A percentile compares a stretch with the other conserved stretches of the same genome.
phyloP scores from a whole-genome alignment of 2,797 vertebrate genomes.

The Poliocrania exsul region DNA sequence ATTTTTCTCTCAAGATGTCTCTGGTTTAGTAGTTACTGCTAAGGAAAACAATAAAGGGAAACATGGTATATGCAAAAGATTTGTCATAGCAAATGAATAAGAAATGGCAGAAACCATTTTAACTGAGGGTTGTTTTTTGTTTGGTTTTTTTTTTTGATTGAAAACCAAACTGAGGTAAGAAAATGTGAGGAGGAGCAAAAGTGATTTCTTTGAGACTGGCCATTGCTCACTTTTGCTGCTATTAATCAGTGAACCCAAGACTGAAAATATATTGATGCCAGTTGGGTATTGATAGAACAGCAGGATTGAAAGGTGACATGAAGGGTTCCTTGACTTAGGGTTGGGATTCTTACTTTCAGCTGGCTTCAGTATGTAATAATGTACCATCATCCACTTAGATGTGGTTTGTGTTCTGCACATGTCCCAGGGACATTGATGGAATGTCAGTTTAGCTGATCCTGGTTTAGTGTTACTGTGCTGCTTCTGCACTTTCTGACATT shows the following conservation, averaged over 20 bases:
- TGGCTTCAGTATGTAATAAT: neutral
- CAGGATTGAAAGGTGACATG: neutral
- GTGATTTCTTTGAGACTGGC: neutral
- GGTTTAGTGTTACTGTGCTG: neutral
- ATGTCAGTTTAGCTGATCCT: neutral
- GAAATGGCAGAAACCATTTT: neutral
- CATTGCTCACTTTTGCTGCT: neutral
- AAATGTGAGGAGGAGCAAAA: neutral
- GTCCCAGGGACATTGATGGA: neutral
- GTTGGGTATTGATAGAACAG: neutral
- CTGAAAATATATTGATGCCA: neutral
- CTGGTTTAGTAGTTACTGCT: neutral
- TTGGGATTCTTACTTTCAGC: neutral
- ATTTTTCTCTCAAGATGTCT: neutral
- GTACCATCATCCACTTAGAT: fast-evolving
- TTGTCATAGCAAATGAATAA: neutral
- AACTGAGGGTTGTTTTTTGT: too few relatives aligned
- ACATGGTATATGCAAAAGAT: neutral
- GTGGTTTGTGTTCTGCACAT: neutral
- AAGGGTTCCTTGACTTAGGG: neutral
- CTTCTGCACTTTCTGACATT: neutral
- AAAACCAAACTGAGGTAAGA: neutral
- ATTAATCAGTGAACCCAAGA: neutral
- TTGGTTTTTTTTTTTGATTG: neutral
- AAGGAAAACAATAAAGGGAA: neutral